phyloP scores from a whole-genome alignment of 53 echinoderm and acorn worm genomes.

The Arbacia lixula region DNA sequence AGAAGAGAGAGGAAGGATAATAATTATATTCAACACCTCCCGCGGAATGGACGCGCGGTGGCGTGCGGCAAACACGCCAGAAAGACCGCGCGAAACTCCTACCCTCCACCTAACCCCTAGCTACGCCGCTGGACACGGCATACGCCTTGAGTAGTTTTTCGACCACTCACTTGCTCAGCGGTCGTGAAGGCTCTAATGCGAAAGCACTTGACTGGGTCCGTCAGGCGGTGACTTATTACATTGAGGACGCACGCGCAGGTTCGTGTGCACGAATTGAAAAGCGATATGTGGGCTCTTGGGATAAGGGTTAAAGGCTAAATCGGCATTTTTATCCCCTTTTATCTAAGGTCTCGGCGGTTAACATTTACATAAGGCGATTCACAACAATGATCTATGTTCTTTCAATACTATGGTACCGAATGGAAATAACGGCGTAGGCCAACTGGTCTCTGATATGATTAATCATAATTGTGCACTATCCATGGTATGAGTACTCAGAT shows the following conservation, averaged over 20 bases:
- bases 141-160: constrained; percentile 15
- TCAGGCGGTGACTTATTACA: constrained; percentile 32
- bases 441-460: no score
- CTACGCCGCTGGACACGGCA: neutral
- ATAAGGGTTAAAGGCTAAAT: constrained; percentile 24
- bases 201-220: constrained; percentile 32
- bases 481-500: no score
- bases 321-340: neutral
- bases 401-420: no score
- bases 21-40: no score
- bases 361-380: neutral
- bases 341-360: neutral
- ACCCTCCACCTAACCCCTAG: constrained; percentile 13
- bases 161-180: constrained; percentile 34
- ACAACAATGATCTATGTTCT: no score
- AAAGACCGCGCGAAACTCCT: no score
- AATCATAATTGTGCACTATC: no score
- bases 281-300: constrained; percentile 15
- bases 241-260: constrained; percentile 23
- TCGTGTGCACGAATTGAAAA: constrained; percentile 38
- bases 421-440: no score
- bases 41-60: no score
- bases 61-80: no score
- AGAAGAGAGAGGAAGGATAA: no score
- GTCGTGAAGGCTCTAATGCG: constrained; percentile 44